These are phyloP conservation scores for Cynoglossus semilaevis DNA, from an alignment of 2,113 vertebrate species.

Conservation along the genomic window DNA sequence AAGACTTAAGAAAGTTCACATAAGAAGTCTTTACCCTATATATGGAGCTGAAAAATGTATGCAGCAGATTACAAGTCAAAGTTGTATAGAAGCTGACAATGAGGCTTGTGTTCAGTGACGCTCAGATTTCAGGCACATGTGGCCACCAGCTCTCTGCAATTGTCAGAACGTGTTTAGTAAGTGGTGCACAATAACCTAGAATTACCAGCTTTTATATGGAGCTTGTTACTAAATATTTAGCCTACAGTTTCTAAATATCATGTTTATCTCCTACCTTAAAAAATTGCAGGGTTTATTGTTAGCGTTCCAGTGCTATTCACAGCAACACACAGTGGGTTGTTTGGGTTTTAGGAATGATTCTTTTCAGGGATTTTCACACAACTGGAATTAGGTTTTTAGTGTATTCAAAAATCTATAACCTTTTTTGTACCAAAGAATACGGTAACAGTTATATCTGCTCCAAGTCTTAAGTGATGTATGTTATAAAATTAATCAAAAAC, in stretches of 20 bases:
- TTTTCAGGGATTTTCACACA: too few species aligned
- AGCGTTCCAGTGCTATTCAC: too few species aligned
- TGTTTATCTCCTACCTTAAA: not conserved
- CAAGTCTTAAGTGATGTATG: too few species aligned
- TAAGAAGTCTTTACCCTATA: not conserved
- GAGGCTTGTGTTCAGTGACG: not conserved
- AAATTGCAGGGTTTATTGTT: not conserved
- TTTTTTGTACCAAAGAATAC: too few species aligned
- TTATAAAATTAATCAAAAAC: too few species aligned
- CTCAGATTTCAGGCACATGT: constrained; percentile 1
- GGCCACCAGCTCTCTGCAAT: not conserved
- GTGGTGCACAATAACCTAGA: not conserved
- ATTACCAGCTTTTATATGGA: not conserved
- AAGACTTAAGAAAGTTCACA: not conserved
- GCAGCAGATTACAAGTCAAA: not conserved
- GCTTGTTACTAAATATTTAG: not conserved
- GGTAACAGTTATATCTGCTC: too few species aligned
- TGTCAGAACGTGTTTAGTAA: not conserved
- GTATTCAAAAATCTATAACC: too few species aligned
- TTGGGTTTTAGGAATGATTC: too few species aligned
- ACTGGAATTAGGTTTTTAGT: too few species aligned
- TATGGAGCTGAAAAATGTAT: not conserved
- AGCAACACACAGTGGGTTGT: too few species aligned
- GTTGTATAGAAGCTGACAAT: not conserved
- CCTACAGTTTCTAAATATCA: not conserved